Evolutionary conservation across 2,113 vertebrate genomes (phyloP), one percentile per base, ranked within the genome.

Genomic region (Coregonus clupeaformis): DNA sequence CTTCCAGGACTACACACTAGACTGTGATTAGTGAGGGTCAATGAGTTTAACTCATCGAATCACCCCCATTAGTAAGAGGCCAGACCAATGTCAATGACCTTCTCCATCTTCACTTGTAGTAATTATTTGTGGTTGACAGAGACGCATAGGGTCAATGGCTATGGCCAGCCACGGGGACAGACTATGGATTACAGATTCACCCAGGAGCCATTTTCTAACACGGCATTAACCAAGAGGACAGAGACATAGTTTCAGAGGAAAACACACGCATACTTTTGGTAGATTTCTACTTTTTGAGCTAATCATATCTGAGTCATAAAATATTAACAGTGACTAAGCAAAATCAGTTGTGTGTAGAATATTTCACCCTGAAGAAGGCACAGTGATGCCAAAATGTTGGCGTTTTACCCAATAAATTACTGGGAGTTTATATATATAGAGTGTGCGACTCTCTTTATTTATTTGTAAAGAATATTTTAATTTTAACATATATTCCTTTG

Each of bases 101-200:
- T 5, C 76, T 71, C 87, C 72, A 57, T 72, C 59, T 73, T 69
- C 74, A 80, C 79, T 82, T 75, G 73, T 62, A 74, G 24, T 60
- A 69, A 85, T 81, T 68, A 25, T 70, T 80, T 82, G 49, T 16
- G 49, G 29, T 64, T 83, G 69, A 80, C 76, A 57, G 47, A 71
- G 64, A 73, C 79, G 68, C 73, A n/a, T n/a, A 68, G 62, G 69
- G 81, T 79, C 76, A 52, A 49, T n/a, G 59, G 66, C 63, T 73
- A 68, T 73, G 77, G 67, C 59, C 76, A 74, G 64, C 1, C 59
- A 67, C 29, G 62, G 70, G 68, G 36, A 66, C 11, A 59, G 55
- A 9, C 47, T 14, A 14, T 25, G 4, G 29, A 9, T 16, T 32
- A 47, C 27, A 47, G 6, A 47, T 47, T 47, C 45, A 47, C 45